Base-by-base conservation (phyloP, 2,797 vertebrate genomes). In the Eulemur coronatus region DNA sequence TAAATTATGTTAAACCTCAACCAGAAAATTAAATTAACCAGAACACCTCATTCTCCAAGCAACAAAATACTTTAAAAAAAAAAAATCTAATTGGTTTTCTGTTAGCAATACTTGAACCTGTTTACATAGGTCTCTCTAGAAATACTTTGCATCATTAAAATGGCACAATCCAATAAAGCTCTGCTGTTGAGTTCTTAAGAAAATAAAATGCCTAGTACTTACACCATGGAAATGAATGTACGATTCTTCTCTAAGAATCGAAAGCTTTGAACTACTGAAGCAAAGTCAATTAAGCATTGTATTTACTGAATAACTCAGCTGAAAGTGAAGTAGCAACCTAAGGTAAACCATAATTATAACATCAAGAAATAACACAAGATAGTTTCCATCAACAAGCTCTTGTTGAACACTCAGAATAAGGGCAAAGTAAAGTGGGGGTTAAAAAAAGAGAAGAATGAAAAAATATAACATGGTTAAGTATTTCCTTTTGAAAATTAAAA, bases 401-500 rank as follows among this genome's bases (percentile, higher is more conserved):
- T 70, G 63, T 55, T 94, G 61, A 94, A 85, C 94, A 81, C 9
- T 89, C 63, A 65, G 69, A 2, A 13, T 55, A 76, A 52, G 7
- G 2, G 85, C 59, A 20, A 28, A 86, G 41, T 41, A 7, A 59
- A 94, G 17, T 57, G 43, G 33, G 30, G 17, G 17, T 76, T 70
- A 81, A 89, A 30, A 79, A 63, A 38, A 15, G 59, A 57, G 50
- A 94, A 86, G 57, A 41, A 41, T 38, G 69, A 35, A 92, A 76
- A 86, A 0, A 33, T 94, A 61, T 79, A 69, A 46, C 10, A 65
- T 75, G 92, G 13, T 82, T 65, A 76, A 96, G 70, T 82, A 65
- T 82, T 84, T 30, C 75, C 38, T 92, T 97, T 97, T 93, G 94
- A 86, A 76, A 94, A 94, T 93, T 97, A 80, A 97, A 92, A 94